These are phyloP conservation scores for Gryon sp. DNA, from an alignment of 1,140 invertebrate species.

Conservation along the genomic window DNA sequence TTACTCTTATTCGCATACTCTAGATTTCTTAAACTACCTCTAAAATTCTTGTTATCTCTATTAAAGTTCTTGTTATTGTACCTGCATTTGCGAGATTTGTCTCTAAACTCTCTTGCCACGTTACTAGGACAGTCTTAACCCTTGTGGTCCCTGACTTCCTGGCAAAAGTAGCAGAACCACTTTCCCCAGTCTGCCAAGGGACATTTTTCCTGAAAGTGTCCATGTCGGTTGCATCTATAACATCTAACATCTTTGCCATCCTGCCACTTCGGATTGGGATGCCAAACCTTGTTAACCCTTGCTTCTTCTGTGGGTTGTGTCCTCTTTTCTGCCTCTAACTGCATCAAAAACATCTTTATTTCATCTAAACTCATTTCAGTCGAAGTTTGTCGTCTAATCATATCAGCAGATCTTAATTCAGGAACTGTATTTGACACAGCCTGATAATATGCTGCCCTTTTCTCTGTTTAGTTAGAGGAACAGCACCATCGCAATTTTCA, in stretches of 20 bases:
- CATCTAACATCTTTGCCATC: slow-evolving; percentile 23
- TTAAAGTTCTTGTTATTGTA: not conserved
- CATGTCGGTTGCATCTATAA: slow-evolving; percentile 23
- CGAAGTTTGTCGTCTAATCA: not conserved
- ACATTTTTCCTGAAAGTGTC: slow-evolving; percentile 41
- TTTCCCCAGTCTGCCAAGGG: slow-evolving; percentile 12
- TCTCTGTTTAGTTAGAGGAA: slow-evolving; percentile 1
- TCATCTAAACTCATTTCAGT: slow-evolving; percentile 43
- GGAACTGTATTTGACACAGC: slow-evolving; percentile 17
- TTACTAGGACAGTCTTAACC: slow-evolving; percentile 7
- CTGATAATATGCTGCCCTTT: slow-evolving; percentile 19
- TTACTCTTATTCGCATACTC: not conserved
- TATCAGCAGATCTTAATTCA: slow-evolving; percentile 4
- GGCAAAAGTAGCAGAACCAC: slow-evolving; percentile 53
- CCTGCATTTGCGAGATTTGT: slow-evolving; percentile 2
- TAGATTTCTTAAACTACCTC: not conserved
- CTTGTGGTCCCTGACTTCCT: not conserved
- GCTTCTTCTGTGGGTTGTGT: not conserved
- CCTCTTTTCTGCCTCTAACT: slow-evolving; percentile 41
- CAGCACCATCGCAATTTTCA: slow-evolving; percentile 1
- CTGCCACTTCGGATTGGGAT: not conserved
- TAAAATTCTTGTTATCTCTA: too few relatives aligned
- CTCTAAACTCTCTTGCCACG: slow-evolving; percentile 26
- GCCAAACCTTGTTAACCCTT: not conserved
- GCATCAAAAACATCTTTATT: slow-evolving; percentile 31